Conservation (phyloP, 2,797 vertebrate genomes). For the Cetoscarus ocellatus region DNA sequence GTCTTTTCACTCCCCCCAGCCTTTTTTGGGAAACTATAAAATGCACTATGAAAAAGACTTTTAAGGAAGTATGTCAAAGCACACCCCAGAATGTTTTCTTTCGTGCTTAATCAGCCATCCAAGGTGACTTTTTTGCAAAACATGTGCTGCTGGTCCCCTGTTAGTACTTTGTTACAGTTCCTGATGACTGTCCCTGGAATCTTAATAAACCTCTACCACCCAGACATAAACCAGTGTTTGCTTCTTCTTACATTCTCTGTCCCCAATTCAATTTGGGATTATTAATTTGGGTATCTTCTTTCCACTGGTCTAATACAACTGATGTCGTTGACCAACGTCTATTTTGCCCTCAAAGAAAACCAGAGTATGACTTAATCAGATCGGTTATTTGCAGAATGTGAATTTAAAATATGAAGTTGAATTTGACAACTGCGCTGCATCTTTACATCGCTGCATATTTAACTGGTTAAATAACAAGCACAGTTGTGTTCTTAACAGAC, state of each 20-base stretch:
- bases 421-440: too few species aligned
- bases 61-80: slow-evolving; percentile 71
- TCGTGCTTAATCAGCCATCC: slow-evolving; percentile 73
- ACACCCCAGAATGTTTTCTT: slow-evolving; percentile 73
- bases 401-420: too few species aligned
- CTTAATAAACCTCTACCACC: slow-evolving; percentile 79
- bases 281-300: too few species aligned
- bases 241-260: background rate
- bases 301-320: too few species aligned
- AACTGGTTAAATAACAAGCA: too few species aligned
- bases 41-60: slow-evolving; percentile 82
- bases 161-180: slow-evolving; percentile 76
- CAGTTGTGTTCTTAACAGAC: too few species aligned
- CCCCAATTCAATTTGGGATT: background rate
- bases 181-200: slow-evolving; percentile 76
- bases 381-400: too few species aligned
- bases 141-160: slow-evolving; percentile 77
- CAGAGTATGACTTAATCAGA: too few species aligned
- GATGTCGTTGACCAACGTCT: too few species aligned
- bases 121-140: slow-evolving; percentile 76
- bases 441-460: too few species aligned
- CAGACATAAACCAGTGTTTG: slow-evolving; percentile 26
- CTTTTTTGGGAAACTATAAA: slow-evolving; percentile 72
- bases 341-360: too few species aligned
- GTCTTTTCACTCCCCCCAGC: slow-evolving; percentile 43